Conservation (phyloP, 2,797 vertebrate species). For the Sparus aurata region DNA sequence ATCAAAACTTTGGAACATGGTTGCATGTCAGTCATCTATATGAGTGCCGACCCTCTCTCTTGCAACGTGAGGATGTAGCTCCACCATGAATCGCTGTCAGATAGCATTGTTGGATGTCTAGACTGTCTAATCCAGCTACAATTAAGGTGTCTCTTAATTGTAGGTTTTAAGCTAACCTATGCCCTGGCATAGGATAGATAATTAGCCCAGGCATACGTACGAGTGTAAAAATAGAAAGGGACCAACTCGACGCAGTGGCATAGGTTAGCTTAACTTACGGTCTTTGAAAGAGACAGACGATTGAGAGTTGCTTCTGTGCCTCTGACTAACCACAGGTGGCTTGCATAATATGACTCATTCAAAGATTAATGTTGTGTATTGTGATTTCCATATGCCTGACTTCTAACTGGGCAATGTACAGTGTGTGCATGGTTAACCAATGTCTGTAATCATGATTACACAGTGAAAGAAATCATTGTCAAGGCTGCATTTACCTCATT, state of each 20-base stretch:
- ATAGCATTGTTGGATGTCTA: slow-evolving; percentile 59
- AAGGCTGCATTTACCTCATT: slow-evolving; percentile 66
- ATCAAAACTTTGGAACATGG: slow-evolving; percentile 74
- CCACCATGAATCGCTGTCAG: slow-evolving; percentile 37
- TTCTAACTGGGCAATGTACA: slow-evolving; percentile 63
- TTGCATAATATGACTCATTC: slow-evolving; percentile 73
- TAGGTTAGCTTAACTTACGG: slow-evolving; percentile 79
- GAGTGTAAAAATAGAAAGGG: slow-evolving; percentile 57
- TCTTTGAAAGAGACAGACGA: slow-evolving; percentile 69
- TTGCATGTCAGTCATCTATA: slow-evolving; percentile 78
- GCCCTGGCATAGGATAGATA: slow-evolving; percentile 68
- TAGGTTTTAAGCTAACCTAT: slow-evolving; percentile 81
- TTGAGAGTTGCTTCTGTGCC: slow-evolving; percentile 80
- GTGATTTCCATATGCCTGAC: slow-evolving; percentile 63
- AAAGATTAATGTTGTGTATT: slow-evolving; percentile 67
- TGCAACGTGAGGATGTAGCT: slow-evolving; percentile 42
- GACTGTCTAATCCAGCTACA: slow-evolving; percentile 69
- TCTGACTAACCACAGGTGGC: slow-evolving; percentile 80
- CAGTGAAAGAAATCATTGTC: slow-evolving; percentile 66
- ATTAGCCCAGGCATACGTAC: slow-evolving; percentile 52
- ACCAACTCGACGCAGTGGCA: slow-evolving; percentile 59
- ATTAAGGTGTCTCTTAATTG: slow-evolving; percentile 81
- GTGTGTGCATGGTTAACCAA: slow-evolving; percentile 73
- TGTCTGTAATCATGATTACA: slow-evolving; percentile 47
- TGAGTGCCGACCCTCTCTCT: slow-evolving; percentile 47